Evolutionary conservation across 2,888 invertebrate species (phyloP), one percentile per base, ranked within the genome.

Genomic region (Graphium colonna): DNA sequence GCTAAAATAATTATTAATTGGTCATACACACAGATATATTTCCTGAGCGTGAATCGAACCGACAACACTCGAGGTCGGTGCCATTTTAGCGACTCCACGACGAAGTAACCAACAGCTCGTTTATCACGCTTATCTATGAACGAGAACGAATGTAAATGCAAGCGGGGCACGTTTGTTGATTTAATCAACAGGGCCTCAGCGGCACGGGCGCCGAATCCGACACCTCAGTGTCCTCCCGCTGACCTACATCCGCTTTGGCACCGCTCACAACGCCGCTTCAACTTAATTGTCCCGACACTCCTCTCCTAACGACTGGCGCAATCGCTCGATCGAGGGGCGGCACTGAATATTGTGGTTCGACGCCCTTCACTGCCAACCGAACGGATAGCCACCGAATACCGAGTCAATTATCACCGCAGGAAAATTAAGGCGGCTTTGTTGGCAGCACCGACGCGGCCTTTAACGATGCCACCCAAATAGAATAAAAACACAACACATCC

Each of bases 191-290:
- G 36, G 21, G 2, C 15, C 68, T 69, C n/a, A n/a, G n/a, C n/a
- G n/a, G n/a, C n/a, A n/a, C n/a, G n/a, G 68, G 63, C 63, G 60
- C 68, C 68, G 73, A 74, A 69, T 71, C 67, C 73, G 73, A 73
- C 79, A 82, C 80, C 82, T 80, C 79, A 69, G 67, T 68, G 69
- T 74, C 72, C 86, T 83, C 75, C 69, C 73, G 75, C 79, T 88
- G 89, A 89, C 89, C 89, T 88, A 89, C 75, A 86, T 88, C 82
- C 82, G 86, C 84, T 84, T 88, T 89, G 89, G 89, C 89, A 89
- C 78, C 78, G 88, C 73, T 83, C 83, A 86, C n/a, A 87, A 88
- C 87, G 72, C 81, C 85, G 88, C 88, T 88, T 86, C 86, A 86
- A 84, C 87, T 88, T 89, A 89, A 89, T 89, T 89, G 87, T 89